Evolutionary conservation across 2,797 vertebrate species (phyloP).

Genomic region (Pogoniulus pusillus): DNA sequence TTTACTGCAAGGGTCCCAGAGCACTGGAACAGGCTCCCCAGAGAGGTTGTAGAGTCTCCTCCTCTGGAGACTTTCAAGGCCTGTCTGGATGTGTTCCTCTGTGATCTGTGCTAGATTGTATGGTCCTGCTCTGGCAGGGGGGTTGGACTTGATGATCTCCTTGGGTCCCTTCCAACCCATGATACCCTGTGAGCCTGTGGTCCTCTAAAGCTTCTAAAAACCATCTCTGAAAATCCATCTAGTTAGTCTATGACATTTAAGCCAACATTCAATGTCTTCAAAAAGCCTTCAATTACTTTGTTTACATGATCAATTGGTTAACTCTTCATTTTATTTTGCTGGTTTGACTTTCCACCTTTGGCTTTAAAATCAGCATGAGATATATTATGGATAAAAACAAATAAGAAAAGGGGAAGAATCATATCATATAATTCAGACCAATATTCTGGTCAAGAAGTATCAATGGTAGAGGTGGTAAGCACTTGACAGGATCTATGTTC

Average conservation of each 20-base stretch:
- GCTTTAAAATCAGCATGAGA: not conserved
- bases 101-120: no score
- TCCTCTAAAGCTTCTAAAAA: no score
- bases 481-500: not conserved
- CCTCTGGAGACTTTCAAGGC: no score
- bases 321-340: not conserved
- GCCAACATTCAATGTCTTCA: not conserved
- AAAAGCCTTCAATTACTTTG: not conserved
- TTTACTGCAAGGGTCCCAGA: no score
- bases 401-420: not conserved
- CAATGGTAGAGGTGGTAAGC: not conserved
- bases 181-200: no score
- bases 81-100: no score
- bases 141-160: no score
- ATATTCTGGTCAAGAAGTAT: not conserved
- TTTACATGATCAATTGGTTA: not conserved
- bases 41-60: no score
- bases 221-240: no score
- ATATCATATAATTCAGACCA: not conserved
- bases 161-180: no score
- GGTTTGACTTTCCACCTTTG: not conserved
- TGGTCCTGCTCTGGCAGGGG: no score
- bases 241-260: not conserved
- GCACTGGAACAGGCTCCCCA: no score
- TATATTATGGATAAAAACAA: not conserved